These are phyloP conservation scores for Macroramphosus scolopax DNA, from an alignment of 2,797 vertebrate genomes.

Conservation along the genomic window DNA sequence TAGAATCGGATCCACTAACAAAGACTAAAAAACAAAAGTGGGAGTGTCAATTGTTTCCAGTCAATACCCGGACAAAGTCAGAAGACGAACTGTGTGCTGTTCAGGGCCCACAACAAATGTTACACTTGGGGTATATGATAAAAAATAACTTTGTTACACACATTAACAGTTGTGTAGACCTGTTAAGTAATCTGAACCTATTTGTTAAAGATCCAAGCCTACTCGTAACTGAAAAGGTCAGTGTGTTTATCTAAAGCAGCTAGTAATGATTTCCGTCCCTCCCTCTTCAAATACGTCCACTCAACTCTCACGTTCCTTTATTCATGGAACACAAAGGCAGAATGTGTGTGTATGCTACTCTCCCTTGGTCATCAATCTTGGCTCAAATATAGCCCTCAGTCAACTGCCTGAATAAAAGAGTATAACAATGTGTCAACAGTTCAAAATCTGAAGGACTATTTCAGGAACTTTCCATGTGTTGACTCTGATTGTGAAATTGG, in stretches of 20 bases:
- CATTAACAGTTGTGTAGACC: too few species aligned
- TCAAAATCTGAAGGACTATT: conserved; percentile 11
- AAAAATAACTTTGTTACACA: too few species aligned
- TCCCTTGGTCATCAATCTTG: too few species aligned
- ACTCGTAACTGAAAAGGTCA: too few species aligned
- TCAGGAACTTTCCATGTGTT: conserved; percentile 8
- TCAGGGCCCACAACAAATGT: too few species aligned
- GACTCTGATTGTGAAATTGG: conserved; percentile 23
- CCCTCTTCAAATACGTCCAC: background rate
- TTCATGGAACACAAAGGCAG: background rate
- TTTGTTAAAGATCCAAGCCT: too few species aligned
- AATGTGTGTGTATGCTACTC: too few species aligned
- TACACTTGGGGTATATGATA: too few species aligned
- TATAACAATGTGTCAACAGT: conserved; percentile 9
- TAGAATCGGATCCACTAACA: conserved; percentile 17
- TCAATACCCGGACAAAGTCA: background rate
- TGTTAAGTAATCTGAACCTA: too few species aligned
- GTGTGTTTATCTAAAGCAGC: too few species aligned
- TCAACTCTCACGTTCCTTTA: too few species aligned
- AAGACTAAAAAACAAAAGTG: conserved; percentile 19
- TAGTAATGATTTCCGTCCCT: background rate
- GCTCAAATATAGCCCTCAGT: background rate
- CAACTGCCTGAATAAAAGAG: background rate
- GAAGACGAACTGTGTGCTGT: background rate
- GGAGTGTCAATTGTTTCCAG: background rate